A percentile compares a stretch with the other conserved stretches of the same genome.
Conservation (phyloP, 1,140 invertebrate species). For the Alviniconcha marisindica region DNA sequence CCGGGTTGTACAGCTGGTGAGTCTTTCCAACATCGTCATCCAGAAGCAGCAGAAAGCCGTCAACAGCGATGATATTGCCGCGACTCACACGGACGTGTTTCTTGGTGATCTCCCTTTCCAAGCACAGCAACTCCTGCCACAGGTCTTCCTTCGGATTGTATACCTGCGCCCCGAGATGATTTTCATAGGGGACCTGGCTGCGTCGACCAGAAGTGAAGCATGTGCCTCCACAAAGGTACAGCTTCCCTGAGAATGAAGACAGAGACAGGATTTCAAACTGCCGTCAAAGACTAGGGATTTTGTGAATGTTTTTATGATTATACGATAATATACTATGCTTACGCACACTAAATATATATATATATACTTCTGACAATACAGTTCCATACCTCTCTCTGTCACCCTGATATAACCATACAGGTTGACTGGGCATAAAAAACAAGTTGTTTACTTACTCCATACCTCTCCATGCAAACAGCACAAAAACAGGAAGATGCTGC, state of each 20-base stretch:
- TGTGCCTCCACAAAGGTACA: conserved; percentile 39
- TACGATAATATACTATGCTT: too few relatives aligned
- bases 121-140: conserved; percentile 33
- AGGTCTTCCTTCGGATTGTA: conserved; percentile 36
- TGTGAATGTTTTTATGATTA: too few relatives aligned
- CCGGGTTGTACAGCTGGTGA: conserved; percentile 38
- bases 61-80: conserved; percentile 13
- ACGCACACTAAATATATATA: too few relatives aligned
- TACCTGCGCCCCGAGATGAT: conserved; percentile 20
- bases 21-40: conserved; percentile 32
- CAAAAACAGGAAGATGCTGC: too few relatives aligned
- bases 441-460: too few relatives aligned
- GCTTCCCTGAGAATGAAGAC: conserved; percentile 36
- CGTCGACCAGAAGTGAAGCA: neutral
- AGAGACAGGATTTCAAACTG: too few relatives aligned
- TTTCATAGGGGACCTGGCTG: conserved; percentile 26
- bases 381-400: too few relatives aligned
- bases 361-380: too few relatives aligned
- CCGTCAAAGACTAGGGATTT: too few relatives aligned
- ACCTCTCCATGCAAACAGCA: too few relatives aligned
- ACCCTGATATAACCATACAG: too few relatives aligned
- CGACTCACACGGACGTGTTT: conserved; percentile 21
- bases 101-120: conserved; percentile 22
- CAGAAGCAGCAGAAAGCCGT: conserved; percentile 35
- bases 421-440: too few relatives aligned